Base-by-base conservation (phyloP, 2,888 invertebrate genomes). In the Hipparchia sbordonii region DNA sequence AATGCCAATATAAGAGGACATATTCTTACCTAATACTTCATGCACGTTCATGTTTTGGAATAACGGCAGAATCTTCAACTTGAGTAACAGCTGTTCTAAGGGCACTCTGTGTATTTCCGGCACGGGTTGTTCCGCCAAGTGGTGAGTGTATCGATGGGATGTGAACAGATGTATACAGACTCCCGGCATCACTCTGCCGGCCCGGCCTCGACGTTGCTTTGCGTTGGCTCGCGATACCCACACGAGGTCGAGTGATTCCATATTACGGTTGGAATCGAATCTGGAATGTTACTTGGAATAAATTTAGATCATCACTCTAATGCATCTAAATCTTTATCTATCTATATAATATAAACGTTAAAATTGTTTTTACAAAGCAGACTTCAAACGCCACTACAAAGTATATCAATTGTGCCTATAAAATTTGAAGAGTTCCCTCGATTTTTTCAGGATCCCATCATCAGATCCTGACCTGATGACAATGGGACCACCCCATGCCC, bases 161-260 rank as follows among this genome's bases (percentile, higher is more conserved):
- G 98, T 98, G 87, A 97, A 98, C 67, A 99, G 91, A 83, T 98
- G 98, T 72, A 98, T 95, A 82, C 97, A 97, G 46, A 97, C 95
- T 0, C 99, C 99, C 0, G 97, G 95, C 95, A 96, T 97, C 3
- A 98, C 98, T 70, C 99, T 95, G 0, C 99, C 99, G 12, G 98
- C 98, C 65, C 99, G 95, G 48, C 99, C 99, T 83, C 96, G 96
- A 51, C 99, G 95, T 84, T 99, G 99, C 76, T 96, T 93, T 0
- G 98, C 98, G 89, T 98, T 99, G 0, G 98, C 98, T 57, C 96
- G 94, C 0, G 98, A 98, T 7, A 98, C 97, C 98, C 98, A 98
- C 2, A 97, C 97, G 0, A 97, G 95, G 79, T 98, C 98, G 45
- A 99, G 88, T 66, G 97, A 97, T 80, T 97, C 97, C 97, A 97